Percentiles rank a stretch among this genome's conserved stretches.
phyloP scores from a whole-genome alignment of 2,113 vertebrate species.

The Dipodomys spectabilis region DNA sequence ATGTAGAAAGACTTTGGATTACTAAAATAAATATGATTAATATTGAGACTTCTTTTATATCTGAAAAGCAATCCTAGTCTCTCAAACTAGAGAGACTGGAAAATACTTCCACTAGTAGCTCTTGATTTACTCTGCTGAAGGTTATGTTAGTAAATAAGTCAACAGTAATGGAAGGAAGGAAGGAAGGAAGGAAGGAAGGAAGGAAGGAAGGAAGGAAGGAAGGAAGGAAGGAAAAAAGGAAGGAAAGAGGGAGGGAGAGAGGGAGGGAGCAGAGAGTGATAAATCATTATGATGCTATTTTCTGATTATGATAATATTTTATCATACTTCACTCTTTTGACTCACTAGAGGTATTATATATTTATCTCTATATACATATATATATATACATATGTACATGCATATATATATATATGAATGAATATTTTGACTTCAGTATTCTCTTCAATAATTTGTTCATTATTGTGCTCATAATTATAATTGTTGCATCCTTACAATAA shows the following conservation, averaged over 20 bases:
- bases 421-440: neutral
- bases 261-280: neutral
- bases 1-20: neutral
- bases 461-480: neutral
- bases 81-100: neutral
- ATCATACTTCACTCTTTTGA: neutral
- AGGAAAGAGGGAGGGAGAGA: neutral
- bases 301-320: neutral
- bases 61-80: neutral
- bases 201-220: neutral
- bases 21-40: neutral
- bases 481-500: constrained; percentile 34
- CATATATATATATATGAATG: neutral
- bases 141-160: neutral
- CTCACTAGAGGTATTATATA: neutral
- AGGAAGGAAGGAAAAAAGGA: neutral
- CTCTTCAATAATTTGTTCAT: neutral
- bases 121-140: neutral
- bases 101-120: constrained; percentile 29
- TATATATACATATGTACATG: neutral
- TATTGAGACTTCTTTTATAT: neutral
- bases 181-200: fast-evolving
- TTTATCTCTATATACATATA: neutral
- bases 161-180: neutral
- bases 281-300: too few species aligned